These are phyloP conservation scores for Arenaria interpres DNA, from an alignment of 2,113 vertebrate species.

Conservation along the genomic window DNA sequence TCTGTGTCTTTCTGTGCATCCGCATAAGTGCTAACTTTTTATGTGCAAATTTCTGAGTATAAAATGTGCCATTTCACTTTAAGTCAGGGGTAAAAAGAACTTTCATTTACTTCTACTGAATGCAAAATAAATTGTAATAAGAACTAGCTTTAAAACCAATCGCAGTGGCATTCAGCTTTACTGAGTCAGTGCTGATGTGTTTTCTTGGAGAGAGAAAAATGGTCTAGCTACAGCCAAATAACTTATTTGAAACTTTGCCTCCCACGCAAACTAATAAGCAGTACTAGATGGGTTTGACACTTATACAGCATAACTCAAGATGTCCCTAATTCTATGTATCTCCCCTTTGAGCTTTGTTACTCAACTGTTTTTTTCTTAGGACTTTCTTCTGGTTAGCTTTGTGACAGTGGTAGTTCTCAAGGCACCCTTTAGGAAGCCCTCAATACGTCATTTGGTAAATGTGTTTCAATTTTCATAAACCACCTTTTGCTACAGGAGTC, in stretches of 20 bases:
- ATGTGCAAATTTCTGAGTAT: background rate
- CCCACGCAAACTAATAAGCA: conserved; percentile 22
- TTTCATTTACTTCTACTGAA: background rate
- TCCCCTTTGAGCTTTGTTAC: background rate
- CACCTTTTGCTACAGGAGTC: background rate
- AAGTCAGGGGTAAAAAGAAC: background rate
- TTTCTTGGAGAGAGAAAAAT: conserved; percentile 36
- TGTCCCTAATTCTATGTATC: background rate
- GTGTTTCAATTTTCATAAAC: background rate
- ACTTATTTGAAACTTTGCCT: conserved; percentile 14
- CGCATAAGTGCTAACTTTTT: background rate
- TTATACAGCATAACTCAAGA: conserved; percentile 12
- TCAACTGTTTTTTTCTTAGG: background rate
- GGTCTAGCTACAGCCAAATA: background rate
- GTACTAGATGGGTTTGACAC: conserved; percentile 6
- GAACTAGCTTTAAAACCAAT: background rate
- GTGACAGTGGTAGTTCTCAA: background rate
- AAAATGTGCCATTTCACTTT: background rate
- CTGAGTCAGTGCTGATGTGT: conserved; percentile 31
- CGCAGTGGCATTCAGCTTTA: background rate
- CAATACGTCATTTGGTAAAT: background rate
- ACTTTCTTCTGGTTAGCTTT: background rate
- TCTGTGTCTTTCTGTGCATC: background rate
- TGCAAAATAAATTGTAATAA: background rate
- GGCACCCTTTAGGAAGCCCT: background rate